Conservation (phyloP, 2,797 vertebrate genomes). For the Syngnathus rostellatus region DNA sequence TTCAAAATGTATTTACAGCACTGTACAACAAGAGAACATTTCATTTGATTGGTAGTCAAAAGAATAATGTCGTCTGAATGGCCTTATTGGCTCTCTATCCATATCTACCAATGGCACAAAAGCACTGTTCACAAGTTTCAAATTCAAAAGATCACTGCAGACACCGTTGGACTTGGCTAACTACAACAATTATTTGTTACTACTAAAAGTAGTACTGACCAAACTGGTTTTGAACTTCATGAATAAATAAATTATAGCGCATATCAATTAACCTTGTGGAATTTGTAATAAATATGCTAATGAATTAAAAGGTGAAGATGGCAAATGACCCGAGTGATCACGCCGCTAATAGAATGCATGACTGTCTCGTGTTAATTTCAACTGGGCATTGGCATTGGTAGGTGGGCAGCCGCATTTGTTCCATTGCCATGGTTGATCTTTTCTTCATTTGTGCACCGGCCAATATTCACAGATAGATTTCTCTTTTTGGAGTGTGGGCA, state of each 20-base stretch:
- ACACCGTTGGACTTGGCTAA: conserved; percentile 66
- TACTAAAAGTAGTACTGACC: conserved; percentile 46
- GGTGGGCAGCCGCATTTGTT: conserved; percentile 70
- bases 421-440: conserved; percentile 39
- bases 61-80: conserved; percentile 43
- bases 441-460: conserved; percentile 45
- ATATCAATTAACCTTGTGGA: conserved; percentile 53
- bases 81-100: conserved; percentile 50
- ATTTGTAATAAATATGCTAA: conserved; percentile 69
- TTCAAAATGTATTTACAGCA: conserved; percentile 77
- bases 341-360: conserved; percentile 57
- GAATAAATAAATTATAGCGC: conserved; percentile 57
- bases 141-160: conserved; percentile 66
- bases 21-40: conserved; percentile 72
- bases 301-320: conserved; percentile 66
- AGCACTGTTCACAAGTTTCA: conserved; percentile 70
- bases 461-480: conserved; percentile 93
- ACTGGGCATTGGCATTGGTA: conserved; percentile 52
- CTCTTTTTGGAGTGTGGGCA: conserved; percentile 89
- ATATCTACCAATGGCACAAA: conserved; percentile 68
- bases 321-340: conserved; percentile 54
- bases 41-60: conserved; percentile 57
- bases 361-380: conserved; percentile 57
- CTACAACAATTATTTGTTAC: conserved; percentile 57
- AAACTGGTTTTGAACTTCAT: conserved; percentile 42